Evolutionary conservation across 2,797 vertebrate species (phyloP).

Genomic region (Poecilia gillii): DNA sequence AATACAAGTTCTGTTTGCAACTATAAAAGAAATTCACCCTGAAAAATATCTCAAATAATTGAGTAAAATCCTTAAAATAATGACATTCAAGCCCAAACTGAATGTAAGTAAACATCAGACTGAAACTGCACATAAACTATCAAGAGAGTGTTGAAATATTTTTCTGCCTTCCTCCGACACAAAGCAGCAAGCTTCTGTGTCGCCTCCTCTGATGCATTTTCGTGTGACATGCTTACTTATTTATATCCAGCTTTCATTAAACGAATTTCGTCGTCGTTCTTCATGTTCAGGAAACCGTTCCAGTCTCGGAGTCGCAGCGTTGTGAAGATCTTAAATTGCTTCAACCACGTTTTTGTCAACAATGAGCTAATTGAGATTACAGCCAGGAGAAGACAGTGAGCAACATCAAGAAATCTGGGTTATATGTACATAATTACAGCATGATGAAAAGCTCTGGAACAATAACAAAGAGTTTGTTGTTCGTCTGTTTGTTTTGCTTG

Average conservation of each 20-base stretch:
- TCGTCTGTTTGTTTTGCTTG: constrained; percentile 5
- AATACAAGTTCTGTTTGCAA: not conserved
- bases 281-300: not conserved
- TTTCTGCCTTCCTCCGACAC: not conserved
- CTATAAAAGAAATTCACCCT: not conserved
- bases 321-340: not conserved
- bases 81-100: not conserved
- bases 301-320: not conserved
- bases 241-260: not conserved
- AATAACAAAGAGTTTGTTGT: not conserved
- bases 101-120: not conserved
- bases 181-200: not conserved
- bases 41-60: not conserved
- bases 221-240: not conserved
- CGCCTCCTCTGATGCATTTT: not conserved
- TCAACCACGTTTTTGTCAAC: not conserved
- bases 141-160: not conserved
- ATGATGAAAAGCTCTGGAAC: constrained; percentile 4
- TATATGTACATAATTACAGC: constrained; percentile 9
- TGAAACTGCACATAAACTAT: not conserved
- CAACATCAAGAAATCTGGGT: constrained; percentile 11
- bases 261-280: not conserved
- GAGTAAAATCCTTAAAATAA: not conserved
- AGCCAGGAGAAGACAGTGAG: not conserved
- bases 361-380: constrained; percentile 10